Evolutionary conservation across 2,888 invertebrate species (phyloP), one percentile per base, ranked within the genome.

Genomic region (Phrixothrix hirtus): DNA sequence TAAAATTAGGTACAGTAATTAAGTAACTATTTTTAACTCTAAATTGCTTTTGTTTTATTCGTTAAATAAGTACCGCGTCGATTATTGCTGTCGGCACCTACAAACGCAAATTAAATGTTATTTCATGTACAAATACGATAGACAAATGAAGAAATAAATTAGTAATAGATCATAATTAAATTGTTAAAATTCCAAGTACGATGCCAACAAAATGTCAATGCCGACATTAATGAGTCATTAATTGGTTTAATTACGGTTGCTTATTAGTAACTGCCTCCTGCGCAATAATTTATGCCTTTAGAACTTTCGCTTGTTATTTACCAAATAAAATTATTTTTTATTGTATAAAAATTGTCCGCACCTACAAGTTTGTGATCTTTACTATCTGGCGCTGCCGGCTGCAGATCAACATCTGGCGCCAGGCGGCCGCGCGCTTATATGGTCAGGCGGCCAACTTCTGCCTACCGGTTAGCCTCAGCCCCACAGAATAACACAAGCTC

Each of bases 361-460:
- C 7, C 7, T n/a, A 36, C 29, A 15, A 21, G 13, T 4, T 25
- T 13, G 51, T 46, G 51, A 15, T 10, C 21, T 10, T 9, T 26
- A 51, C 41, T 52, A 50, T 14, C 25, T 43, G 41, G 38, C 32
- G 50, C 55, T 45, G 55, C 48, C 50, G 49, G 55, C 50, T 46
- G 46, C 50, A 67, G 66, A 70, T 67, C 72, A 71, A 72, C 72
- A 72, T 71, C 72, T 72, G 72, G 72, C 72, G 72, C 72, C 72
- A 71, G 69, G 66, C 66, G 63, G 69, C 64, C 70, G 68, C 65
- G 61, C 66, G 60, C 68, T 67, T 68, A 69, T 70, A 70, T 70
- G 70, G 70, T 68, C 69, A 70, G 68, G 65, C 70, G 65, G 68
- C 63, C 68, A 66, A 65, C 65, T 67, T 50, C 49, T 49, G 46